phyloP scores from a whole-genome alignment of 1,140 invertebrate genomes.

The Drosophila sechellia region DNA sequence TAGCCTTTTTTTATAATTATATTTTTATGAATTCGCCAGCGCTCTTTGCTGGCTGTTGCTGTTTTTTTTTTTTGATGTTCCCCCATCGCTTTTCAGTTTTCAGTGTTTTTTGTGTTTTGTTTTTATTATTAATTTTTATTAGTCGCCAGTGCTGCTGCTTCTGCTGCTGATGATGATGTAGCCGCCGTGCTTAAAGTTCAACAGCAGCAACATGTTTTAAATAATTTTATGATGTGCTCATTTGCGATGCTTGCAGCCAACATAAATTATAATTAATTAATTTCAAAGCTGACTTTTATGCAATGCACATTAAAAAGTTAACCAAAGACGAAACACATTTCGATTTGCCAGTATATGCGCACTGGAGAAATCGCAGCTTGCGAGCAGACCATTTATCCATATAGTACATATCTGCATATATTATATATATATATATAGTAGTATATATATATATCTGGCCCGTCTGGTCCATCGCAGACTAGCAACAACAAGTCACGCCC shows the following conservation, averaged over 20 bases:
- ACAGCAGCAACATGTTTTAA: slow-evolving; percentile 58
- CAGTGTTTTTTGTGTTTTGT: not conserved
- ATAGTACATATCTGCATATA: not conserved
- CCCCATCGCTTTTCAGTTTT: slow-evolving; percentile 3
- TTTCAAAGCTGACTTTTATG: slow-evolving; percentile 76
- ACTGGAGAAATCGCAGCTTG: slow-evolving; percentile 7
- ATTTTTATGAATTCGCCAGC: slow-evolving; percentile 51
- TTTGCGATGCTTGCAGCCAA: slow-evolving; percentile 72
- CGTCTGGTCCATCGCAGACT: slow-evolving; percentile 67
- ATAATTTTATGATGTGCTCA: slow-evolving; percentile 79
- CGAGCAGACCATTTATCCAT: not conserved
- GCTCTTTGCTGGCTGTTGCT: slow-evolving; percentile 28
- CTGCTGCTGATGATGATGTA: slow-evolving; percentile 21
- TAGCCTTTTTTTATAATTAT: slow-evolving; percentile 14
- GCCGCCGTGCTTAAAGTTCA: slow-evolving; percentile 46
- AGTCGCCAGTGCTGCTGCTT: slow-evolving; percentile 11
- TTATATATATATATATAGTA: slow-evolving; percentile 2
- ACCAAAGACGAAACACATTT: not conserved
- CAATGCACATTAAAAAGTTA: slow-evolving; percentile 61
- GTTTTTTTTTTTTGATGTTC: slow-evolving; percentile 66
- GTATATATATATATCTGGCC: slow-evolving; percentile 9
- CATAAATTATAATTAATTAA: slow-evolving; percentile 82
- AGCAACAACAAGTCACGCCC: slow-evolving; percentile 45
- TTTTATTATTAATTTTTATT: slow-evolving; percentile 60
- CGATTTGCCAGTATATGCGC: too few species aligned